Evolutionary conservation across 2,888 invertebrate species (phyloP).

Genomic region (Apamea epomidion): DNA sequence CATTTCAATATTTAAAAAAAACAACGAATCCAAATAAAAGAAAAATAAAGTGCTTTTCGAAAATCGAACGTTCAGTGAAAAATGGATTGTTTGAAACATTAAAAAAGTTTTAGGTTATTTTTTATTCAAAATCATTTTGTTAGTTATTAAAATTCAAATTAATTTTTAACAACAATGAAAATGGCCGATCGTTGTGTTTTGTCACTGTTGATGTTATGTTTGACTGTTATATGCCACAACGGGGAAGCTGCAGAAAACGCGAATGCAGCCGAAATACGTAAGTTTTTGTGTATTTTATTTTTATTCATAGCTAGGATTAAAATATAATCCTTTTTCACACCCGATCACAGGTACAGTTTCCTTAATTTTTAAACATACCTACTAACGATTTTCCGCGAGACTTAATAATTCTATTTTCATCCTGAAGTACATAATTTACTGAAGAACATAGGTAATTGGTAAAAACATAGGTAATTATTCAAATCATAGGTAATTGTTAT

Average conservation of each 20-base stretch:
- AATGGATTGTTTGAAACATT: conserved; percentile 62
- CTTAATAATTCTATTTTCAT: neutral
- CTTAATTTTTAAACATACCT: neutral
- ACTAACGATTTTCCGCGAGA: neutral
- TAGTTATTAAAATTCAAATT: conserved; percentile 57
- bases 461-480: too few species aligned
- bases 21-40: conserved; percentile 50
- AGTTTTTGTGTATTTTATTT: conserved; percentile 70
- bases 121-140: conserved; percentile 58
- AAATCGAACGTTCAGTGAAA: conserved; percentile 66
- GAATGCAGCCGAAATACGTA: conserved; percentile 80
- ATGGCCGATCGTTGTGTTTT: conserved; percentile 81
- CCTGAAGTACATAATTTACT: neutral
- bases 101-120: conserved; percentile 34
- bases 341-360: neutral
- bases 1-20: conserved; percentile 21
- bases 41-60: conserved; percentile 54
- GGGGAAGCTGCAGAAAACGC: conserved; percentile 83
- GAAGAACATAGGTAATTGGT: too few species aligned
- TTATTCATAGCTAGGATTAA: neutral
- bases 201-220: conserved; percentile 80
- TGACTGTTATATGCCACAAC: conserved; percentile 79
- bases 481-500: too few species aligned
- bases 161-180: conserved; percentile 71
- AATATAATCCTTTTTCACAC: neutral